These are phyloP conservation scores for Psettodes erumei DNA, from an alignment of 2,113 vertebrate genomes.

Conservation along the genomic window DNA sequence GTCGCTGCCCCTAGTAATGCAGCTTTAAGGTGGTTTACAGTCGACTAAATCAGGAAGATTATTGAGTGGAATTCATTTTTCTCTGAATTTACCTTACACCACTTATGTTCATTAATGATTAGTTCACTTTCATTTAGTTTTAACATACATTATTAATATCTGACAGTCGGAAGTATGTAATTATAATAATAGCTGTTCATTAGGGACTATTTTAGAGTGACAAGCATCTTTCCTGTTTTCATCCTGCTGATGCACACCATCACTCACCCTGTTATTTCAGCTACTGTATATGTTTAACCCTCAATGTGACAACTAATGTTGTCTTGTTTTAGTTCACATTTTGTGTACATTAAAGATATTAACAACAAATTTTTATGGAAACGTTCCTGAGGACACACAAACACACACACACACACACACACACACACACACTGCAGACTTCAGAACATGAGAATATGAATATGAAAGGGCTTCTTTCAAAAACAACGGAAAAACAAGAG, in stretches of 20 bases:
- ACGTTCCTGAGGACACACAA: slow-evolving; percentile 25
- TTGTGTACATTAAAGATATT: slow-evolving; percentile 20
- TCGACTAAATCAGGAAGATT: neutral
- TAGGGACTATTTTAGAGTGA: slow-evolving; percentile 13
- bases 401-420: neutral
- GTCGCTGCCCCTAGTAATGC: slow-evolving; percentile 6
- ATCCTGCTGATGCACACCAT: slow-evolving; percentile 17
- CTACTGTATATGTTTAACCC: slow-evolving; percentile 22
- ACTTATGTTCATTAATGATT: neutral
- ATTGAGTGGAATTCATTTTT: neutral
- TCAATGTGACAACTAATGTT: neutral
- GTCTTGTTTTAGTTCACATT: slow-evolving; percentile 8
- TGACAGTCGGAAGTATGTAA: slow-evolving; percentile 33
- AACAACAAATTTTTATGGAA: slow-evolving; percentile 29
- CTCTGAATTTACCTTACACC: neutral
- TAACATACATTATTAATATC: neutral
- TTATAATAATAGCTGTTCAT: slow-evolving; percentile 35
- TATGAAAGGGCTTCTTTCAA: slow-evolving; percentile 77
- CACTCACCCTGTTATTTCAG: neutral
- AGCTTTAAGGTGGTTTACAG: neutral
- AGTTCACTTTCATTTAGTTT: slow-evolving; percentile 29
- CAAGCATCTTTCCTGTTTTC: slow-evolving; percentile 18
- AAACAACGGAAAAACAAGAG: slow-evolving; percentile 77
- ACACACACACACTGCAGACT: slow-evolving; percentile 19
- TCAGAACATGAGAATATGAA: slow-evolving; percentile 71